Percentiles rank a stretch among this genome's conserved stretches.
Conservation (phyloP, 23 tunicate species). For the Ascidia mentula region DNA sequence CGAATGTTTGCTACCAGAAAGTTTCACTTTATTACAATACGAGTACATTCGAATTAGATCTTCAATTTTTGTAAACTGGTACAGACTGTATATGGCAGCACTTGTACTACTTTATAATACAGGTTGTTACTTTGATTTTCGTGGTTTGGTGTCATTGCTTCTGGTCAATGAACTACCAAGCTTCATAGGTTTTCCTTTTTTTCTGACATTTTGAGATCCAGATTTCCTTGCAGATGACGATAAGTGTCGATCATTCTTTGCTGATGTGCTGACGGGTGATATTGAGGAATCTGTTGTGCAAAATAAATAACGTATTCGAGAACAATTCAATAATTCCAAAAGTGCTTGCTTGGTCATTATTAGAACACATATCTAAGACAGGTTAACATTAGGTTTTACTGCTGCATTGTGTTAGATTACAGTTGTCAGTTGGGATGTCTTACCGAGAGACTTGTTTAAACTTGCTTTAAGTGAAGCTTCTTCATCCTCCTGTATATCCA, state of each 20-base stretch:
- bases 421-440: too few relatives aligned
- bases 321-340: too few relatives aligned
- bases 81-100: too few relatives aligned
- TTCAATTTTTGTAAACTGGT: too few relatives aligned
- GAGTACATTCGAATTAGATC: too few relatives aligned
- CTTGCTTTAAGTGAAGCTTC: neutral
- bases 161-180: slow-evolving; percentile 56
- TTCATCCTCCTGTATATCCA: slow-evolving; percentile 79
- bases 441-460: slow-evolving; percentile 10
- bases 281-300: neutral
- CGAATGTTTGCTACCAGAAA: neutral
- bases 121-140: neutral
- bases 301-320: too few relatives aligned
- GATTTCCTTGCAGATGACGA: neutral
- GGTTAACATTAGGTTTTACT: too few relatives aligned
- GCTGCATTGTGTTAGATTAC: too few relatives aligned
- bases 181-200: slow-evolving; percentile 56
- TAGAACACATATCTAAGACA: too few relatives aligned
- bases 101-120: too few relatives aligned
- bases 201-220: neutral
- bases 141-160: slow-evolving; percentile 15
- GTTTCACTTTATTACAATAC: too few relatives aligned
- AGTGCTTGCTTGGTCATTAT: too few relatives aligned
- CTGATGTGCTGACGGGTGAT: neutral
- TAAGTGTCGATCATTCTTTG: neutral